phyloP scores from a whole-genome alignment of 2,797 vertebrate species.

The Philypnodon macrostomus region DNA sequence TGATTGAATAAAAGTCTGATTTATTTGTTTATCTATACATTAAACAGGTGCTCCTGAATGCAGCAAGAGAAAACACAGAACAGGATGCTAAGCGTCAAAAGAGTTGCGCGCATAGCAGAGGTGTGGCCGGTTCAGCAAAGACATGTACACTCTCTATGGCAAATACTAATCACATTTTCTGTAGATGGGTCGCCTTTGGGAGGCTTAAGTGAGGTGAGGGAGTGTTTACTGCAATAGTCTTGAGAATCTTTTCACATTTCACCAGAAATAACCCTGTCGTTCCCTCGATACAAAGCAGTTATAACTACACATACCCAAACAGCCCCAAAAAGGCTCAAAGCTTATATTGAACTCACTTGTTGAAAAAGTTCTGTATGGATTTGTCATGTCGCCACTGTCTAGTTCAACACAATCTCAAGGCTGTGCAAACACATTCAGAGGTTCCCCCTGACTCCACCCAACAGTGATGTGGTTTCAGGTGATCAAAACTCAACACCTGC shows the following conservation, averaged over 20 bases:
- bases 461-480: conserved; percentile 61
- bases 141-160: conserved; percentile 70
- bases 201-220: conserved; percentile 57
- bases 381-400: conserved; percentile 62
- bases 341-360: conserved; percentile 33
- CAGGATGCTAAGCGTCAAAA: conserved; percentile 77
- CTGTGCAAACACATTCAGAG: conserved; percentile 53
- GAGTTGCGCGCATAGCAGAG: conserved; percentile 74
- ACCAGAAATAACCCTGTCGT: conserved; percentile 62
- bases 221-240: conserved; percentile 54
- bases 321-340: no score
- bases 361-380: conserved; percentile 53
- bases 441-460: conserved; percentile 35
- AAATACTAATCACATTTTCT: conserved; percentile 54
- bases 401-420: conserved; percentile 49
- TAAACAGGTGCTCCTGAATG: conserved; percentile 83
- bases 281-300: conserved; percentile 51
- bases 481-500: conserved; percentile 58
- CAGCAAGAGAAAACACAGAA: conserved; percentile 80
- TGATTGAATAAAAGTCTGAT: conserved; percentile 86
- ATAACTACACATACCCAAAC: conserved; percentile 46
- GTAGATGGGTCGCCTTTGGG: conserved; percentile 54
- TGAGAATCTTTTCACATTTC: conserved; percentile 60
- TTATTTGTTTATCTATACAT: conserved; percentile 85
- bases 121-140: conserved; percentile 78